These are phyloP conservation scores for Camponotus floridanus DNA, from an alignment of 1,140 invertebrate genomes.

Conservation along the genomic window DNA sequence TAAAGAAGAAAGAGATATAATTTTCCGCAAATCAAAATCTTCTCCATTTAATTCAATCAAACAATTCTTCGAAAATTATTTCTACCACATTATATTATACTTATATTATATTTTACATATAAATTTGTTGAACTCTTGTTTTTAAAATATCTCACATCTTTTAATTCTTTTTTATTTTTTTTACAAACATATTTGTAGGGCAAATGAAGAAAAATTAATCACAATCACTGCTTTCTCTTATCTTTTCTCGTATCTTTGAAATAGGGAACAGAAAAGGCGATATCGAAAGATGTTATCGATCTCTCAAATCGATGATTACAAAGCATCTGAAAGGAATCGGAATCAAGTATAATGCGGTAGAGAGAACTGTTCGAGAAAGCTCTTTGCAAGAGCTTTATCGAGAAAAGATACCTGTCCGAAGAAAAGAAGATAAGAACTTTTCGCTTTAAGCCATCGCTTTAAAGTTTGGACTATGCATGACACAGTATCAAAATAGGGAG, in stretches of 20 bases:
- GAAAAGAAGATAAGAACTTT: slow-evolving; percentile 1
- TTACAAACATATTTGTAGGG: neutral
- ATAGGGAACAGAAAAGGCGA: neutral
- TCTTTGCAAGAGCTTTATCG: neutral
- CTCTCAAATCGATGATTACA: slow-evolving; percentile 44
- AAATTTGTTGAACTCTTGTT: neutral
- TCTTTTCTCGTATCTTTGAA: slow-evolving; percentile 22
- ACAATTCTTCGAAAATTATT: neutral
- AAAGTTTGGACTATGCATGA: neutral
- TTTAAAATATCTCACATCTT: neutral
- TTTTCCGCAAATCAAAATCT: too few species aligned
- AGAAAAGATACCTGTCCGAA: neutral
- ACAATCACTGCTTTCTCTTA: neutral
- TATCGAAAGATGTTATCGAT: slow-evolving; percentile 47
- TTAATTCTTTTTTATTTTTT: neutral
- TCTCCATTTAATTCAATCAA: neutral
- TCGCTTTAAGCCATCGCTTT: neutral
- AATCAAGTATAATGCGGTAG: neutral
- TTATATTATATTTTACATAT: neutral
- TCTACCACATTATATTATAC: neutral
- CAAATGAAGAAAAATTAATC: neutral
- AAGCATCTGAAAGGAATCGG: slow-evolving; percentile 9
- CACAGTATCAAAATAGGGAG: neutral
- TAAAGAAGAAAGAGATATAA: too few species aligned
- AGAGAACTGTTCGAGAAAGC: slow-evolving; percentile 21